phyloP scores from a whole-genome alignment of 2,113 vertebrate species.

The Colius striatus region DNA sequence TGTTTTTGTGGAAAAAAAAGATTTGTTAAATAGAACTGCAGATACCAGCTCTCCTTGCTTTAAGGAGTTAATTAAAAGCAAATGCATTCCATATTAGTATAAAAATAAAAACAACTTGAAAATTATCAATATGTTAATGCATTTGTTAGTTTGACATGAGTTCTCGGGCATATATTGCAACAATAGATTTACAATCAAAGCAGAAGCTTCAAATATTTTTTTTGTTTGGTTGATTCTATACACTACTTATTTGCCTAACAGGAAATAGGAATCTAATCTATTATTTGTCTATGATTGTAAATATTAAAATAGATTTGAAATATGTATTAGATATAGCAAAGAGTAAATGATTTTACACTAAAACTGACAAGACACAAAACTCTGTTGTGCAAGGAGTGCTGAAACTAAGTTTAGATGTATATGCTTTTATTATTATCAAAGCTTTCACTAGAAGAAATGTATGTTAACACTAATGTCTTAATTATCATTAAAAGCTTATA shows the following conservation, averaged over 20 bases:
- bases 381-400: not conserved
- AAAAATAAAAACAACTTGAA: not conserved
- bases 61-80: constrained; percentile 7
- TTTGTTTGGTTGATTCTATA: not conserved
- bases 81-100: constrained; percentile 46
- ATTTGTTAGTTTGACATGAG: constrained; percentile 31
- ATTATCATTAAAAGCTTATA: not conserved
- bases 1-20: not conserved
- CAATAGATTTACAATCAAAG: not conserved
- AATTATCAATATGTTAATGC: not conserved
- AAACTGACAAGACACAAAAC: not conserved
- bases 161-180: not conserved
- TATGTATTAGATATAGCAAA: not conserved
- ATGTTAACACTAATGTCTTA: not conserved
- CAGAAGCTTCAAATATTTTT: not conserved
- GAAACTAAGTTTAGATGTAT: not conserved
- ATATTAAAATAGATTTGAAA: not conserved
- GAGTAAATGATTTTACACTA: not conserved
- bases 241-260: not conserved
- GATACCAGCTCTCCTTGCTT: not conserved
- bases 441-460: not conserved
- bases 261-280: not conserved
- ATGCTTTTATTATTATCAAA: not conserved
- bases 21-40: not conserved
- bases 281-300: not conserved